Percentiles rank a stretch among this genome's conserved stretches.
Conservation (phyloP, 2,113 vertebrate species). For the Diadophis punctatus region DNA sequence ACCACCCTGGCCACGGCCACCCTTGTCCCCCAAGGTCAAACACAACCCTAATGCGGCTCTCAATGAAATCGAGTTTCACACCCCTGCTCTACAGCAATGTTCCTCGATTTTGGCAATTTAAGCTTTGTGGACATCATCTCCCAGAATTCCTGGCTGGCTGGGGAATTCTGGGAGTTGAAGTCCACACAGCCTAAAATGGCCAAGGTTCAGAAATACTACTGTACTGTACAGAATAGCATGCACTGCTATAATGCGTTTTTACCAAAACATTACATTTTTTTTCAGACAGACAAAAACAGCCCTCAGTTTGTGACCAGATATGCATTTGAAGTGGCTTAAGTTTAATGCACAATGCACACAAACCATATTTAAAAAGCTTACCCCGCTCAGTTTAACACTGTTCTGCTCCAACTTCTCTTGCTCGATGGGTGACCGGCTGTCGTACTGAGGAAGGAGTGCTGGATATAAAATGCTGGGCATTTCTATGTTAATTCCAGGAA, state of each 20-base stretch:
- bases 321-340: background rate
- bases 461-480: slow-evolving; percentile 87
- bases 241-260: background rate
- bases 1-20: too few species aligned
- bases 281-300: background rate
- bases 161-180: background rate
- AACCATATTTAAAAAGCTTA: slow-evolving; percentile 24
- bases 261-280: background rate
- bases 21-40: too few species aligned
- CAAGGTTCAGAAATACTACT: background rate
- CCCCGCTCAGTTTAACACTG: slow-evolving; percentile 66
- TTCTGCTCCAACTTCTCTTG: slow-evolving; percentile 64
- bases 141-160: too few species aligned
- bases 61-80: too few species aligned
- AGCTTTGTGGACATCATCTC: too few species aligned
- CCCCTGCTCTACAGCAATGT: too few species aligned
- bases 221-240: background rate
- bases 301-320: background rate
- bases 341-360: background rate
- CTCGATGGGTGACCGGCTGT: slow-evolving; percentile 68
- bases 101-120: too few species aligned
- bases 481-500: slow-evolving; percentile 86
- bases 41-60: too few species aligned
- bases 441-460: slow-evolving; percentile 86
- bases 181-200: background rate